phyloP scores from a whole-genome alignment of 2,113 vertebrate species.

The Erinaceus europaeus region DNA sequence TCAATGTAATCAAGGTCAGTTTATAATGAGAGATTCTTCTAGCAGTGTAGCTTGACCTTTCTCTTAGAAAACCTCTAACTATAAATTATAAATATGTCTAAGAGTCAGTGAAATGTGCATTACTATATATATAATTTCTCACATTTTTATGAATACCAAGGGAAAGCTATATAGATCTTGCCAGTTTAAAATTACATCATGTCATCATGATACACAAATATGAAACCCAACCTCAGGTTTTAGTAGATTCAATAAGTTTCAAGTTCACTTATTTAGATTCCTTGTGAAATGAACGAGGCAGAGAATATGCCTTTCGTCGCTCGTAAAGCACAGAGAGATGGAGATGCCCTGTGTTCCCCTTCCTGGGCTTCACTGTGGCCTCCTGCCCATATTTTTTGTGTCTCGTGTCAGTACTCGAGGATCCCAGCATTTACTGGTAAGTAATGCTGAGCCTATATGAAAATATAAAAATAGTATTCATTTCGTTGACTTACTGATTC shows the following conservation, averaged over 20 bases:
- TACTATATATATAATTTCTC: constrained; percentile 36
- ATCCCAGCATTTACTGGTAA: constrained; percentile 11
- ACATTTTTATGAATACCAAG: background rate
- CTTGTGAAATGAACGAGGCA: background rate
- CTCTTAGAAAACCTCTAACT: constrained; percentile 36
- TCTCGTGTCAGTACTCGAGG: background rate
- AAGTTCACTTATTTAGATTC: constrained; percentile 17
- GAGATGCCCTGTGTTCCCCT: background rate
- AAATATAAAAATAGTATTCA: constrained; percentile 24
- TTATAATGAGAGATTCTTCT: constrained; percentile 21
- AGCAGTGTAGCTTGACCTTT: constrained; percentile 2
- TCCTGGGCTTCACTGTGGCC: background rate
- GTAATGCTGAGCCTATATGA: background rate
- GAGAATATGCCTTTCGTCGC: background rate
- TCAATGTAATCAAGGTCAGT: background rate
- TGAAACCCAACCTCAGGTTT: constrained; percentile 9
- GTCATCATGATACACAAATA: constrained; percentile 4
- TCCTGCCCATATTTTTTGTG: background rate
- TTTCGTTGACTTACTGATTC: background rate
- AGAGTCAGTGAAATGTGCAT: background rate
- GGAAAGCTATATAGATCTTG: background rate
- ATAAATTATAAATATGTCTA: constrained; percentile 41
- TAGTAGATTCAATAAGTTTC: constrained; percentile 20
- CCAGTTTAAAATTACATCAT: constrained; percentile 11
- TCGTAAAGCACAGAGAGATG: constrained; percentile 1